These are phyloP conservation scores for Bubo blakistoni DNA, from an alignment of 2,113 vertebrate genomes.

Conservation along the genomic window DNA sequence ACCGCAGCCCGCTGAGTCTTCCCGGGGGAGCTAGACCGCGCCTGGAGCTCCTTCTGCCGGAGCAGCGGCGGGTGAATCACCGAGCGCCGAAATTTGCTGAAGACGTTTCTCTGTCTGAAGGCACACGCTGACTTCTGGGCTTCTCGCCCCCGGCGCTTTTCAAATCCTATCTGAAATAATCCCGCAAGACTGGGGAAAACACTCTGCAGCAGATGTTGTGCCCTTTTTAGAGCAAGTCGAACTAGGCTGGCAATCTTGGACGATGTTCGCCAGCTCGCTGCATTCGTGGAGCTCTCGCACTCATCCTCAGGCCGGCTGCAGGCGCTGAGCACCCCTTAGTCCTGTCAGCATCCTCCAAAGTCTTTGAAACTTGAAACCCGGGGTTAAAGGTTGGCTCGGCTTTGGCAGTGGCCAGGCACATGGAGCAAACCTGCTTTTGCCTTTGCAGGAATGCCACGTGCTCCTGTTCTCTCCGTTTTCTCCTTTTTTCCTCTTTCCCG, in stretches of 20 bases:
- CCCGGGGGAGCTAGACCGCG: not conserved
- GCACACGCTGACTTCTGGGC: not conserved
- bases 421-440: not conserved
- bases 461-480: accelerated
- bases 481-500: not conserved
- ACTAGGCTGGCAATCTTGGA: not conserved
- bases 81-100: accelerated
- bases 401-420: not conserved
- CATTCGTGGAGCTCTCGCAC: not conserved
- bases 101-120: not conserved
- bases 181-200: not conserved
- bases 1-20: not conserved
- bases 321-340: not conserved
- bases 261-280: accelerated
- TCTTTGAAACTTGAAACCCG: not conserved
- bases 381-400: not conserved
- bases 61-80: not conserved
- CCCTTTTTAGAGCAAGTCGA: not conserved
- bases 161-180: not conserved
- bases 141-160: not conserved
- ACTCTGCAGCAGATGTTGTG: not conserved
- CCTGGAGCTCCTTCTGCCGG: not conserved
- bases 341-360: not conserved
- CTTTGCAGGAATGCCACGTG: accelerated
- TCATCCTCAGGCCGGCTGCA: not conserved